A percentile compares a stretch with the other conserved stretches of the same genome.
phyloP scores from a whole-genome alignment of 1,140 invertebrate species.

The Aphidius ervi region DNA sequence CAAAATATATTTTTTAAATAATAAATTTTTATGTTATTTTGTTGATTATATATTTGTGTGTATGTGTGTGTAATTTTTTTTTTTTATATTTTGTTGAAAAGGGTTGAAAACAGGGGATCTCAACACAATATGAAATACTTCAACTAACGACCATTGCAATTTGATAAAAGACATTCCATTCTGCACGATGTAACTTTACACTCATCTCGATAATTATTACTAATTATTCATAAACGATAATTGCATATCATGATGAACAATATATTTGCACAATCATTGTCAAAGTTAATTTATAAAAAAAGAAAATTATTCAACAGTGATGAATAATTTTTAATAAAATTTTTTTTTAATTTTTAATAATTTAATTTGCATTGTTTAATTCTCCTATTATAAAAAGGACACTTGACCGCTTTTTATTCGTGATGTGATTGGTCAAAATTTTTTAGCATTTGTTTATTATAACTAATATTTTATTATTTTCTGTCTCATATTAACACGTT shows the following conservation, averaged over 20 bases:
- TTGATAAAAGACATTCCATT: slow-evolving; percentile 47
- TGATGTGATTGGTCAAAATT: too few relatives aligned
- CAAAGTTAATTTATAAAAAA: slow-evolving; percentile 1
- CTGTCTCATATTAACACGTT: too few relatives aligned
- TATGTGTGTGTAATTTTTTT: background rate
- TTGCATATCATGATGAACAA: slow-evolving; percentile 5
- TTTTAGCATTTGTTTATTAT: too few relatives aligned
- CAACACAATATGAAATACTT: slow-evolving; percentile 43
- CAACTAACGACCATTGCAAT: slow-evolving; percentile 43
- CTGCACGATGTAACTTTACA: slow-evolving; percentile 43
- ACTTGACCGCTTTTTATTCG: too few relatives aligned
- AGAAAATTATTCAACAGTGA: background rate
- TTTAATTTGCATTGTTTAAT: too few relatives aligned
- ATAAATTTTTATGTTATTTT: too few relatives aligned
- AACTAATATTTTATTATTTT: too few relatives aligned
- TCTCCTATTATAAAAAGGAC: too few relatives aligned
- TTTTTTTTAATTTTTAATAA: too few relatives aligned
- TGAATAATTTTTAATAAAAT: background rate
- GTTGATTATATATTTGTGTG: too few relatives aligned
- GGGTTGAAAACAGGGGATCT: slow-evolving; percentile 1
- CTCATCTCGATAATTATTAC: slow-evolving; percentile 19
- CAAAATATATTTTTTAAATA: too few relatives aligned
- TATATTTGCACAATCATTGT: background rate
- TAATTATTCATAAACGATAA: slow-evolving; percentile 7
- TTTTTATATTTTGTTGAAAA: background rate